phyloP scores from a whole-genome alignment of 2,113 vertebrate species.

The Capra hircus region DNA sequence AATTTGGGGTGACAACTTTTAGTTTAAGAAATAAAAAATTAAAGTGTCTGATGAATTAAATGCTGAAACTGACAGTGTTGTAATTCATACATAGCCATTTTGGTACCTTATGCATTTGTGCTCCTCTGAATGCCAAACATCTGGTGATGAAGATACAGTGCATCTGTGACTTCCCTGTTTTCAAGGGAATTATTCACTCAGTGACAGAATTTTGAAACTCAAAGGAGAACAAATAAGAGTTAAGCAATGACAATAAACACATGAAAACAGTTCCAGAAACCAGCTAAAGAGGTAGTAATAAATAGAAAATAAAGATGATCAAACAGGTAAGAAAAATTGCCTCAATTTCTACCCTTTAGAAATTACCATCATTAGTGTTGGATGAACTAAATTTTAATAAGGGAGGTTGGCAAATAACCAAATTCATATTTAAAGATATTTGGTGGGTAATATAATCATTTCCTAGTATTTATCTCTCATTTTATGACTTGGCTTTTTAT shows the following conservation, averaged over 20 bases:
- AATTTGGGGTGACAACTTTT: background rate
- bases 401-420: background rate
- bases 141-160: background rate
- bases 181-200: background rate
- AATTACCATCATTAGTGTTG: background rate
- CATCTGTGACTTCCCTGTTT: background rate
- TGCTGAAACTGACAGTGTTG: background rate
- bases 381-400: background rate
- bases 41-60: background rate
- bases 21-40: background rate
- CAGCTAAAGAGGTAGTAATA: background rate
- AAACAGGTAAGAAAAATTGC: background rate
- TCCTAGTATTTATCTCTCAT: background rate
- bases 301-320: background rate
- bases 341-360: background rate
- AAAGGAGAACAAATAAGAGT: background rate
- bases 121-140: background rate
- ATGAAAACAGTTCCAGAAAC: background rate
- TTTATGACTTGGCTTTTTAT: conserved; percentile 24
- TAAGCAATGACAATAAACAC: background rate
- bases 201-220: background rate
- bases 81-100: too few relatives aligned
- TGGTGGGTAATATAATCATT: background rate
- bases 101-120: background rate
- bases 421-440: background rate